Percentiles rank a stretch among this genome's conserved stretches.
phyloP scores from a whole-genome alignment of 37 sponge, comb jelly and placozoan genomes.

The Geodia barretti region DNA sequence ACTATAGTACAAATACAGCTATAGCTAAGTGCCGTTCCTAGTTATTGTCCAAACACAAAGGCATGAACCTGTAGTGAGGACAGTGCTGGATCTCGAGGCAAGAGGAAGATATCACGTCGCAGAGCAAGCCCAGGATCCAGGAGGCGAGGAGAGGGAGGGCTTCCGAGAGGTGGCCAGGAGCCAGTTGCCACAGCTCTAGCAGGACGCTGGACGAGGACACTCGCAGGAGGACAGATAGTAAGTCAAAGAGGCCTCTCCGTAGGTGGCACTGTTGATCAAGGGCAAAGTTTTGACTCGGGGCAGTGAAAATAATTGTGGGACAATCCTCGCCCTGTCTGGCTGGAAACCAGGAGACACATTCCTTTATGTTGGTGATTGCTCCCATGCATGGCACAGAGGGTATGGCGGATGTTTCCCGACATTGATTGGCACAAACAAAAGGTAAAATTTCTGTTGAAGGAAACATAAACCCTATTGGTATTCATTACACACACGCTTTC shows the following conservation, averaged over 20 bases:
- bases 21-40: no score
- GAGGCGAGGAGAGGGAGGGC: neutral
- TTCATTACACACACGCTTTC: neutral
- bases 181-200: constrained; percentile 41
- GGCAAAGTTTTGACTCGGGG: constrained; percentile 53
- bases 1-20: no score
- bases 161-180: constrained; percentile 5
- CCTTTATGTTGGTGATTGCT: neutral
- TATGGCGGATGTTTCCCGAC: neutral
- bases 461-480: no score
- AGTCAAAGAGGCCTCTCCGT: neutral
- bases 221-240: constrained; percentile 34
- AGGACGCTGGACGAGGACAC: constrained; percentile 7
- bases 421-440: neutral
- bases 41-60: neutral
- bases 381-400: neutral
- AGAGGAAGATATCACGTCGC: constrained; percentile 26
- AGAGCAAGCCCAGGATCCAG: constrained; percentile 28
- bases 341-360: constrained; percentile 30
- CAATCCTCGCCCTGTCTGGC: constrained; percentile 13
- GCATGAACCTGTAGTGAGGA: neutral
- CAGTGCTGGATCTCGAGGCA: constrained; percentile 21
- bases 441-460: neutral
- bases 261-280: constrained; percentile 14
- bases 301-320: constrained; percentile 32